Percentiles rank a stretch among this genome's conserved stretches.
Conservation (phyloP, 2,113 vertebrate genomes). For the Chaenogobius annularis region DNA sequence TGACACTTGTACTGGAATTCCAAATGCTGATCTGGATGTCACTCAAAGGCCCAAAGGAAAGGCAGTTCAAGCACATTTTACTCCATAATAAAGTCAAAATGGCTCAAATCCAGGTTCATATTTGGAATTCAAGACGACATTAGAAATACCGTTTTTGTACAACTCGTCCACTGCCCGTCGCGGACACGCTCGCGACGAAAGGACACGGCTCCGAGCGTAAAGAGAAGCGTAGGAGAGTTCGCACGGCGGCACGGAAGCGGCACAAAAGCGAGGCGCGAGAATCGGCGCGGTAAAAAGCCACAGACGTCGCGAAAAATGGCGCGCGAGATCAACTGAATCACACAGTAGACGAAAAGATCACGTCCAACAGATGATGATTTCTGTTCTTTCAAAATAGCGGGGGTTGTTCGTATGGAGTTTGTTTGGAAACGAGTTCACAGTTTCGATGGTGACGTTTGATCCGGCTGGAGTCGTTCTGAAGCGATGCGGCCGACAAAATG, state of each 20-base stretch:
- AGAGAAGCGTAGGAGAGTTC: not conserved
- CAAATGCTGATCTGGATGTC: not conserved
- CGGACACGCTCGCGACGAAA: slow-evolving; percentile 27
- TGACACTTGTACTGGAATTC: not conserved
- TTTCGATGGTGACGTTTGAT: not conserved
- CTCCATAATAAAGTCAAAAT: not conserved
- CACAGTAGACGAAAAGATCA: too few species aligned
- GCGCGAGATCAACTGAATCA: too few species aligned
- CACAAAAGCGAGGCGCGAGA: slow-evolving; percentile 14
- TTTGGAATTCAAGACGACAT: not conserved
- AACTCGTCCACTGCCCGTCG: slow-evolving; percentile 13
- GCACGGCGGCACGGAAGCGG: slow-evolving; percentile 33
- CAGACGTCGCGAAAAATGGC: too few species aligned
- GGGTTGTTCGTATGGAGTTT: too few species aligned
- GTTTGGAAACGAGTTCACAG: too few species aligned
- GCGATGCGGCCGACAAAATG: not conserved
- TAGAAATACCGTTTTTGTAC: not conserved
- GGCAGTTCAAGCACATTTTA: too few species aligned
- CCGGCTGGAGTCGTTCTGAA: not conserved
- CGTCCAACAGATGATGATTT: too few species aligned
- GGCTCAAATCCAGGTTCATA: not conserved
- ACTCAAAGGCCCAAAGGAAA: too few species aligned
- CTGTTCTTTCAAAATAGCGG: too few species aligned
- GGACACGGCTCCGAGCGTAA: slow-evolving; percentile 57
- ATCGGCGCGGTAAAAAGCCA: too few species aligned